Evolutionary conservation across 1,140 invertebrate species (phyloP).

Genomic region (Eufriesea mexicana): DNA sequence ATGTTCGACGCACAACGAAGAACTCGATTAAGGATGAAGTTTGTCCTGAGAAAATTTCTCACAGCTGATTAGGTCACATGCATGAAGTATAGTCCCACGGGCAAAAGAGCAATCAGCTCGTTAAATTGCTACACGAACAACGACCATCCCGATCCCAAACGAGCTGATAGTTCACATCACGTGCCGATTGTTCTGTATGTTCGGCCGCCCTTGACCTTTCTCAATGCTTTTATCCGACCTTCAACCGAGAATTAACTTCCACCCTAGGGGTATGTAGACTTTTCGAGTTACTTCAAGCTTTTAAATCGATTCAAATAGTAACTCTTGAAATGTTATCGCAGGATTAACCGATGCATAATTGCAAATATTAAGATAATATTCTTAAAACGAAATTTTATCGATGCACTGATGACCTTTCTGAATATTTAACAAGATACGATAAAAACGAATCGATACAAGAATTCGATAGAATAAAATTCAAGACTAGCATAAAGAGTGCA

Average conservation of each 20-base stretch:
- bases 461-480: too few relatives aligned
- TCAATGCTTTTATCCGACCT: slow-evolving; percentile 26
- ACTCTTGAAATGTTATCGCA: too few relatives aligned
- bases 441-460: too few relatives aligned
- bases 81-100: not conserved
- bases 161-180: slow-evolving; percentile 9
- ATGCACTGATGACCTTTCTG: too few relatives aligned
- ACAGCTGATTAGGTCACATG: slow-evolving; percentile 1
- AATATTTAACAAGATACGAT: too few relatives aligned
- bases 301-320: not conserved
- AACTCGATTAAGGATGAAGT: slow-evolving; percentile 9
- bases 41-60: slow-evolving; percentile 12
- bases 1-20: not conserved
- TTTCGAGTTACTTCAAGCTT: not conserved
- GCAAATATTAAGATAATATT: too few relatives aligned
- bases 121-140: slow-evolving; percentile 34
- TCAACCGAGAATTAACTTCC: not conserved
- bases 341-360: too few relatives aligned
- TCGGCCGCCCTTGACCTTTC: slow-evolving; percentile 49
- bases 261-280: too few relatives aligned
- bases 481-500: too few relatives aligned
- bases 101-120: slow-evolving; percentile 25
- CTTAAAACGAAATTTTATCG: too few relatives aligned
- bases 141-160: not conserved
- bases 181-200: slow-evolving; percentile 25